Evolutionary conservation across 2,113 vertebrate species (phyloP).

Genomic region (Acrocephalus arundinaceus): DNA sequence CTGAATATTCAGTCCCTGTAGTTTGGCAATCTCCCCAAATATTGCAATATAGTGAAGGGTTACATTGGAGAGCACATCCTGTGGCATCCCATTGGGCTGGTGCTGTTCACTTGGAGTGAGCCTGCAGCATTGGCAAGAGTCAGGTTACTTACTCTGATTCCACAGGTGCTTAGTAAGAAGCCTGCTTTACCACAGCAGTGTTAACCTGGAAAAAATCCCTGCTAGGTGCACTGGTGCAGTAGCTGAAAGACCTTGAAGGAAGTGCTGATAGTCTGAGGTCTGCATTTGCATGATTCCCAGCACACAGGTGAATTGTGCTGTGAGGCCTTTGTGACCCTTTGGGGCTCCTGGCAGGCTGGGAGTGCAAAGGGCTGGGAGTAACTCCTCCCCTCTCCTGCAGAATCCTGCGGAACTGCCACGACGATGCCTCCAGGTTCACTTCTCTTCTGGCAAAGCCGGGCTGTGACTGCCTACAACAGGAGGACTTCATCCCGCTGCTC

Average conservation of each 20-base stretch:
- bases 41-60: not conserved
- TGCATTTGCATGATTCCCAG: not conserved
- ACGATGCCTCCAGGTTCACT: constrained; percentile 91
- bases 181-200: not conserved
- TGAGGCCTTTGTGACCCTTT: not conserved
- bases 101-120: not conserved
- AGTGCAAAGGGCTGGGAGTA: not conserved
- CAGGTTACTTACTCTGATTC: not conserved
- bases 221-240: not conserved
- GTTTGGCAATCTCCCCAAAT: not conserved
- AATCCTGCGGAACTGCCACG: constrained; percentile 89
- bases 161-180: not conserved
- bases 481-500: constrained; percentile 94
- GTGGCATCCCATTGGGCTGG: not conserved
- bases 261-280: not conserved
- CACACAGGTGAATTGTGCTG: not conserved
- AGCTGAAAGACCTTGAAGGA: not conserved
- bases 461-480: constrained; percentile 89
- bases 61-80: not conserved
- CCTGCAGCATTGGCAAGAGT: not conserved
- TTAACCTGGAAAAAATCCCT: not conserved
- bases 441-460: constrained; percentile 88
- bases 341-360: not conserved
- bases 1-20: not conserved
- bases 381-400: constrained; percentile 67